Conservation (phyloP, 2,888 invertebrate genomes). For the Tridacna gigas region DNA sequence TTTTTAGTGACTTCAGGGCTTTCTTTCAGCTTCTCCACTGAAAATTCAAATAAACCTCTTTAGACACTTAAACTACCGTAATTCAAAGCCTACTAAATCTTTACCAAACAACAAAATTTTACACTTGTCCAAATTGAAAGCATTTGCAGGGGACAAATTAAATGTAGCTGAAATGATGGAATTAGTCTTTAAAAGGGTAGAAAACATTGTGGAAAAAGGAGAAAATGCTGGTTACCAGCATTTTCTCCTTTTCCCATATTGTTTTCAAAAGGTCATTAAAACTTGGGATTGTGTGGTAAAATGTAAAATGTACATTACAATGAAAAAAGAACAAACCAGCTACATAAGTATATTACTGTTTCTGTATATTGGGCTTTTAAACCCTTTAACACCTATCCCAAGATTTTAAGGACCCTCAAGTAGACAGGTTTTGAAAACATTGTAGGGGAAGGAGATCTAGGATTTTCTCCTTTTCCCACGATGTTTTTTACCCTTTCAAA, state of each 20-base stretch:
- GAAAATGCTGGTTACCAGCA: neutral
- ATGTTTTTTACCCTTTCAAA: too few species aligned
- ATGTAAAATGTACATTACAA: too few species aligned
- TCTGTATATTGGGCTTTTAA: too few species aligned
- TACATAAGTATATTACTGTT: neutral
- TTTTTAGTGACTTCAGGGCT: slow-evolving; percentile 36
- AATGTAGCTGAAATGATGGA: too few species aligned
- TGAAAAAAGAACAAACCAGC: neutral
- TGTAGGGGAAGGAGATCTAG: too few species aligned
- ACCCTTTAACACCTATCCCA: neutral
- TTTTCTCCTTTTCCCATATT: neutral
- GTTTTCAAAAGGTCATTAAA: neutral
- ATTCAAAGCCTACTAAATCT: too few species aligned
- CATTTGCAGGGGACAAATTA: too few species aligned
- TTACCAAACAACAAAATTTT: neutral
- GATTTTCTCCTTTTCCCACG: too few species aligned
- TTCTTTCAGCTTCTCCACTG: slow-evolving; percentile 68
- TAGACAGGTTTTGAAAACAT: neutral
- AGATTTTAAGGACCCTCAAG: neutral
- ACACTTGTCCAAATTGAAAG: neutral
- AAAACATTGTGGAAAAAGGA: neutral
- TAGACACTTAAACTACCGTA: too few species aligned
- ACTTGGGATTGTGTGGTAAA: too few species aligned
- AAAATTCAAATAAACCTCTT: slow-evolving; percentile 13
- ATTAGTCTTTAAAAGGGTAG: too few species aligned